These are phyloP conservation scores for Thysanoteuthis rhombus DNA, from an alignment of 2,888 invertebrate species.

Conservation along the genomic window DNA sequence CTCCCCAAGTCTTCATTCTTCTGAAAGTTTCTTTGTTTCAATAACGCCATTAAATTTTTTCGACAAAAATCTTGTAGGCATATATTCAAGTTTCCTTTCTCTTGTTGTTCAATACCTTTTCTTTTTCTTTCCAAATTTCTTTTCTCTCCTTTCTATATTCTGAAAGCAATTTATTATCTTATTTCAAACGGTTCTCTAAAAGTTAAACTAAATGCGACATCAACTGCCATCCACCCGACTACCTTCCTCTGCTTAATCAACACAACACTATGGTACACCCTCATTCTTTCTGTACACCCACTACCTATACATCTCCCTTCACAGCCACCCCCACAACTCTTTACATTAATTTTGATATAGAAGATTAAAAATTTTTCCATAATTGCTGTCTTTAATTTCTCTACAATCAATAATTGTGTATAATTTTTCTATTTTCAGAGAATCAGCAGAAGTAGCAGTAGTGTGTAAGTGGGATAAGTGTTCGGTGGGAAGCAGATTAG, in stretches of 20 bases:
- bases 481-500: not conserved
- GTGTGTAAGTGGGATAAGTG: not conserved
- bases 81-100: not conserved
- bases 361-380: not conserved
- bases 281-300: not conserved
- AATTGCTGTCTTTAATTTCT: conserved; percentile 12
- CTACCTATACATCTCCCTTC: not conserved
- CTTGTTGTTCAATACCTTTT: not conserved
- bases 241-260: not conserved
- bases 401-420: not conserved
- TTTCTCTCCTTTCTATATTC: not conserved
- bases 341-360: not conserved
- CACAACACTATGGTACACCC: not conserved
- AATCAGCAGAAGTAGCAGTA: not conserved
- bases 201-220: not conserved
- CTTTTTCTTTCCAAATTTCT: not conserved
- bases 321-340: not conserved
- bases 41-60: too few relatives aligned
- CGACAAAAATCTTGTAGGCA: not conserved
- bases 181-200: not conserved
- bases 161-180: not conserved
- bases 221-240: not conserved
- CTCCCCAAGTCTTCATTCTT: not conserved
- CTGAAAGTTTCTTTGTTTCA: not conserved
- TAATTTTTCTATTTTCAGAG: not conserved